These are phyloP conservation scores for Cairina moschata DNA, from an alignment of 2,113 vertebrate genomes.

Conservation along the genomic window DNA sequence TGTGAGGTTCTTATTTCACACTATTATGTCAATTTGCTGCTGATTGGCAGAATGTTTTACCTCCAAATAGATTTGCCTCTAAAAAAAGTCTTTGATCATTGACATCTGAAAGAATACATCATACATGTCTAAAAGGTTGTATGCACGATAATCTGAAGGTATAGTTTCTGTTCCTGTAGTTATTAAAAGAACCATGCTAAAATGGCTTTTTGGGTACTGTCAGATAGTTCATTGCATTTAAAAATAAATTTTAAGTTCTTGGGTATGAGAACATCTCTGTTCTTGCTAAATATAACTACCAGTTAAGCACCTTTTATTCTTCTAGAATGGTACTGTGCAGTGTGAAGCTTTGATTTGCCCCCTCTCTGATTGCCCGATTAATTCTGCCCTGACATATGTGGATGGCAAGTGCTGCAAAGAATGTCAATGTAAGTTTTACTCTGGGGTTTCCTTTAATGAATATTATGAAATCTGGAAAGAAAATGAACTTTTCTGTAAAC, in stretches of 20 bases:
- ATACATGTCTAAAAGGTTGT: neutral
- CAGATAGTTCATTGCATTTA: constrained; percentile 17
- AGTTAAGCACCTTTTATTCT: constrained; percentile 42
- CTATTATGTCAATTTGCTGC: constrained; percentile 8
- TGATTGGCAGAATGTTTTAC: constrained; percentile 36
- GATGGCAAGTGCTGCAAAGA: constrained; percentile 95
- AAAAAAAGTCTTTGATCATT: neutral
- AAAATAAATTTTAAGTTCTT: constrained; percentile 13
- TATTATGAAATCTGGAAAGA: neutral
- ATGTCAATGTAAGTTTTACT: constrained; percentile 89
- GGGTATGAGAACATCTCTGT: neutral
- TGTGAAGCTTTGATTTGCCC: constrained; percentile 90
- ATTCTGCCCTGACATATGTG: constrained; percentile 85
- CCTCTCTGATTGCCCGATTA: constrained; percentile 83
- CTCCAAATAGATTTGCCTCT: neutral
- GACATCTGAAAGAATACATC: constrained; percentile 8
- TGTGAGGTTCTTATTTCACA: neutral
- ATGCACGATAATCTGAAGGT: neutral
- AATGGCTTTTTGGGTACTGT: neutral
- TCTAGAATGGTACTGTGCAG: constrained; percentile 92
- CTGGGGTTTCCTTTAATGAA: neutral
- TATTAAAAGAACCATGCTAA: neutral
- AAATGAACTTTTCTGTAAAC: neutral
- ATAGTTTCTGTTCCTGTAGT: neutral
- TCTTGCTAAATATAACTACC: constrained; percentile 1